Evolutionary conservation across 2,888 invertebrate genomes (phyloP).

Genomic region (Coenonympha glycerion): DNA sequence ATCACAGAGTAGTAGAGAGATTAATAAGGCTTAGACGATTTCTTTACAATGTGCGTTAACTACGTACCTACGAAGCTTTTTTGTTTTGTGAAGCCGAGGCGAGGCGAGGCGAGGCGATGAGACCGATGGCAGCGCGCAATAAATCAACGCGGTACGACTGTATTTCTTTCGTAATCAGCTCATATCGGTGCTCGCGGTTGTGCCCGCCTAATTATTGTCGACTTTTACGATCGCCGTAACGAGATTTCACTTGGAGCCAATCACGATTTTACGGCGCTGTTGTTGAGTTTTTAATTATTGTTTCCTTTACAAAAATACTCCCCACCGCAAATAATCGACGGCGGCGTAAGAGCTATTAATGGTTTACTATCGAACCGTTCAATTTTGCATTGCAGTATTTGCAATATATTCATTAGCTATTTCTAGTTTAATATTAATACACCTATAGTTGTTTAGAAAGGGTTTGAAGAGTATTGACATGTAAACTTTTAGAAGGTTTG

Average conservation of each 20-base stretch:
- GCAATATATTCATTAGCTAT: background rate
- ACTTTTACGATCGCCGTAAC: constrained; percentile 73
- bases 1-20: too few species aligned
- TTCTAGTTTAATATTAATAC: too few species aligned
- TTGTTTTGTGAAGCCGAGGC: constrained; percentile 41
- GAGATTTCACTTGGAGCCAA: constrained; percentile 74
- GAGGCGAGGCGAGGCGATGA: constrained; percentile 54
- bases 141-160: constrained; percentile 71
- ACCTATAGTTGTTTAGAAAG: too few species aligned
- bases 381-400: background rate
- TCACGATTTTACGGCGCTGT: constrained; percentile 69
- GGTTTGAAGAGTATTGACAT: background rate
- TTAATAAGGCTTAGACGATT: constrained; percentile 28
- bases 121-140: constrained; percentile 55
- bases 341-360: background rate
- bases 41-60: constrained; percentile 60
- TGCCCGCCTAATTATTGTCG: constrained; percentile 74
- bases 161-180: constrained; percentile 75
- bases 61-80: constrained; percentile 38
- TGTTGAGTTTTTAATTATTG: constrained; percentile 64
- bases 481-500: background rate
- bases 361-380: background rate
- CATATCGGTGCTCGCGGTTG: constrained; percentile 70
- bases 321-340: constrained; percentile 25
- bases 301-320: constrained; percentile 30